Percentiles rank a stretch among this genome's conserved stretches.
Evolutionary conservation across 2,888 invertebrate species (phyloP).

Genomic region (Cheilosia vulpina): DNA sequence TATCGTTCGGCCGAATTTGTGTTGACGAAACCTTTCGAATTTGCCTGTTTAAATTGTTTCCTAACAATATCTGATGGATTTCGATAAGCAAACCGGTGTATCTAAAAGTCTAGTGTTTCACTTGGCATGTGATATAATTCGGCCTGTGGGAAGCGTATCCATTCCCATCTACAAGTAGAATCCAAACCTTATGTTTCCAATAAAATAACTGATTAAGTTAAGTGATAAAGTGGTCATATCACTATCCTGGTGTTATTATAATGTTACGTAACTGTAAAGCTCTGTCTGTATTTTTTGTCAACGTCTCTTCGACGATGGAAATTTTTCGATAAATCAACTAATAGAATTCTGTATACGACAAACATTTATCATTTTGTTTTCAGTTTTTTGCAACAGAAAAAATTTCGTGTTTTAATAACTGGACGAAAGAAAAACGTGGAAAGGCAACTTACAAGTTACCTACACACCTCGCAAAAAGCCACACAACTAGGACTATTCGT

Average conservation of each 20-base stretch:
- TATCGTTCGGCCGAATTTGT: constrained; percentile 32
- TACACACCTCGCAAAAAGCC: constrained; percentile 3
- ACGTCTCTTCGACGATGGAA: background rate
- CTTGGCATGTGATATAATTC: too few relatives aligned
- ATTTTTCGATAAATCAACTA: constrained; percentile 5
- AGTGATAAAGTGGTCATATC: constrained; percentile 39
- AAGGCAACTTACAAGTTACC: constrained; percentile 5
- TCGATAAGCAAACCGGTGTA: constrained; percentile 31
- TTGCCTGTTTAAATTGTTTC: constrained; percentile 25
- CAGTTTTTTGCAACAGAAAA: constrained; percentile 20
- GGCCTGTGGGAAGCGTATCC: constrained; percentile 1
- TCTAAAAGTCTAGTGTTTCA: background rate
- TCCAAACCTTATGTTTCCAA: constrained; percentile 17
- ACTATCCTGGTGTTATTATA: constrained; percentile 25
- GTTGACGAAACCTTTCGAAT: constrained; percentile 51
- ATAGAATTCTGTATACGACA: background rate
- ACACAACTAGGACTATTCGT: constrained; percentile 4
- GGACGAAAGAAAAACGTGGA: constrained; percentile 21
- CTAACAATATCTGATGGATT: constrained; percentile 8
- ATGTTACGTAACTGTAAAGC: constrained; percentile 8
- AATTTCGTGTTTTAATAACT: constrained; percentile 22
- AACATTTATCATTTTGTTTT: constrained; percentile 8
- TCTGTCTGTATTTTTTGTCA: background rate
- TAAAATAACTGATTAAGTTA: constrained; percentile 17
- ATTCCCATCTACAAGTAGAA: constrained; percentile 14